Conservation (phyloP, 2,113 vertebrate species). For the Microtus oregoni region DNA sequence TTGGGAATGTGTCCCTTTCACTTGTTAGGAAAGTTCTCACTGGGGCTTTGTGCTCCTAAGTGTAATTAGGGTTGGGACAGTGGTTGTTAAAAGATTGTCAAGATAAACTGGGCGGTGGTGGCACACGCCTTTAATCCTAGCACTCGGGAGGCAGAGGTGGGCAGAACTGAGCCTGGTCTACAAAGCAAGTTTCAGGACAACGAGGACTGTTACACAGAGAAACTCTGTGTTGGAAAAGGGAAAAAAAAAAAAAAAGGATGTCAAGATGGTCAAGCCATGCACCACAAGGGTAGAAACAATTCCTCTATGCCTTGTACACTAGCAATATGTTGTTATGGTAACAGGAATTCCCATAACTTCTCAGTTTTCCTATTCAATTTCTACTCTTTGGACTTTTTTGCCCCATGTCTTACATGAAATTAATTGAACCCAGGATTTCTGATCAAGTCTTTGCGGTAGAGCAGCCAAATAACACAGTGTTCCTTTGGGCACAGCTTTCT, state of each 20-base stretch:
- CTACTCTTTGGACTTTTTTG: slow-evolving; percentile 28
- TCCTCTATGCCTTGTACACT: background rate
- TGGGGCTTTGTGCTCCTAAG: slow-evolving; percentile 9
- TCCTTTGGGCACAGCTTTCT: background rate
- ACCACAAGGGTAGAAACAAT: background rate
- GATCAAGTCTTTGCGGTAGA: background rate
- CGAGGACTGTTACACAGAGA: too few species aligned
- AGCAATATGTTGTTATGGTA: background rate
- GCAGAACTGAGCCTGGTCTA: too few species aligned
- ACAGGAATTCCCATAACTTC: background rate
- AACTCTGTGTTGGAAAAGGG: too few species aligned
- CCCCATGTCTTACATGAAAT: background rate
- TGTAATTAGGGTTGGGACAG: background rate
- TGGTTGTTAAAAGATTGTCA: background rate
- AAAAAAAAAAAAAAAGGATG: background rate
- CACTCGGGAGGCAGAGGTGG: too few species aligned
- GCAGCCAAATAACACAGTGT: background rate
- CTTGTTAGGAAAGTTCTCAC: background rate
- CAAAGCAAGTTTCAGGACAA: too few species aligned
- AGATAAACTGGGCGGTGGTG: background rate
- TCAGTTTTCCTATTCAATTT: background rate
- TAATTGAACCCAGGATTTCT: background rate
- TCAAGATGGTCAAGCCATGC: background rate
- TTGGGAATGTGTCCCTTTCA: background rate
- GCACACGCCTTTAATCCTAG: too few species aligned